Evolutionary conservation across 2,797 vertebrate species (phyloP).

Genomic region (Poecile montanus): DNA sequence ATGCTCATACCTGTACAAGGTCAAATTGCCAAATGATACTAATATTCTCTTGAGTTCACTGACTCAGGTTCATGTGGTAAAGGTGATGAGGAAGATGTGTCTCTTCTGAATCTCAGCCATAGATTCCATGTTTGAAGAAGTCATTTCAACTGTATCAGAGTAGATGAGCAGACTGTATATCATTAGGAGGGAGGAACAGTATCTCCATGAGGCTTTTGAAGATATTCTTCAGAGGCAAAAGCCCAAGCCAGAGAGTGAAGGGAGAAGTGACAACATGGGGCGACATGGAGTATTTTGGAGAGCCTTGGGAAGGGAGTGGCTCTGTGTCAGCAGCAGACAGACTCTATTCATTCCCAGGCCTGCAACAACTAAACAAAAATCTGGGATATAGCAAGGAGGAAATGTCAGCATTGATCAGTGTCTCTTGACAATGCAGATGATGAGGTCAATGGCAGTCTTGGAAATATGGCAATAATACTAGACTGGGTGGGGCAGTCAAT

Average conservation of each 20-base stretch:
- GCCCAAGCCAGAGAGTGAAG: background rate
- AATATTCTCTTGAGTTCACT: background rate
- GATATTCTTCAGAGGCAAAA: background rate
- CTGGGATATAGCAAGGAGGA: background rate
- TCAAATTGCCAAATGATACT: background rate
- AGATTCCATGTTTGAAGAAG: background rate
- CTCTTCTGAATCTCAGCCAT: background rate
- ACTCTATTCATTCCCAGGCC: background rate
- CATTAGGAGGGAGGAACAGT: background rate
- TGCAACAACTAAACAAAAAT: background rate
- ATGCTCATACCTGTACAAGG: background rate
- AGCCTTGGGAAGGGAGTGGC: background rate
- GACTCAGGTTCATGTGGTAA: background rate
- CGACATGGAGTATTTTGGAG: background rate
- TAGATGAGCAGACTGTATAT: background rate
- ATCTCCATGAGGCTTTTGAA: background rate
- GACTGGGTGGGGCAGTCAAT: background rate
- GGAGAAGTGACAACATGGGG: background rate
- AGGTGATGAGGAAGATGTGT: background rate
- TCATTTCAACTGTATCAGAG: background rate
- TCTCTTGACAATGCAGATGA: background rate
- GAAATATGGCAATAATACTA: background rate
- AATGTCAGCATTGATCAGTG: background rate
- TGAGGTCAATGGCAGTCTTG: background rate
- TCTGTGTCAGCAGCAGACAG: background rate